A percentile compares a stretch with the other conserved stretches of the same genome.
Evolutionary conservation across 2,888 invertebrate genomes (phyloP).

Genomic region (Nematopogon swammerdamellus): DNA sequence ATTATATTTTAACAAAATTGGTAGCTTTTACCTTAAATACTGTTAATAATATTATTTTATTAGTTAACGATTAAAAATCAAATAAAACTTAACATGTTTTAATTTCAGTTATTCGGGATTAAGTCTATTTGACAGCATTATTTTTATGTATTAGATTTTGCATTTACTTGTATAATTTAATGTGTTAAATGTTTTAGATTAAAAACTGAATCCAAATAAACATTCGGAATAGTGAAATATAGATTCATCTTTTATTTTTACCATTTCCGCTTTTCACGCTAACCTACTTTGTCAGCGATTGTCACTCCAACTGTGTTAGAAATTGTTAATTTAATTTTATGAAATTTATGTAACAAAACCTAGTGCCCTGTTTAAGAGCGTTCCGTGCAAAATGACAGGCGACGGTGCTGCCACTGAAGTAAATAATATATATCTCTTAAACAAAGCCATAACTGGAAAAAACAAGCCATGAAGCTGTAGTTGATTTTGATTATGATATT

Average conservation of each 20-base stretch:
- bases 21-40: conserved; percentile 44
- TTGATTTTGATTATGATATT: too few species aligned
- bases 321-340: too few species aligned
- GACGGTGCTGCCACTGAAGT: too few species aligned
- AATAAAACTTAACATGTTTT: conserved; percentile 27
- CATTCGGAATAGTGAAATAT: conserved; percentile 45
- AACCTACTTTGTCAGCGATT: too few species aligned
- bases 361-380: too few species aligned
- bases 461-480: too few species aligned
- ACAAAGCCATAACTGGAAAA: too few species aligned
- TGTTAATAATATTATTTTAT: conserved; percentile 51
- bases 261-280: too few species aligned
- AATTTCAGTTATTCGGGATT: conserved; percentile 9
- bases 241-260: conserved; percentile 15
- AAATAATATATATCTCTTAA: too few species aligned
- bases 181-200: conserved; percentile 52
- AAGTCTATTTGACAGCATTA: conserved; percentile 9
- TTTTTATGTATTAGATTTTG: conserved; percentile 23
- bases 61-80: conserved; percentile 29
- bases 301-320: too few species aligned
- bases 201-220: conserved; percentile 47
- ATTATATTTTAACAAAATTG: conserved; percentile 32
- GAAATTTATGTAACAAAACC: too few species aligned
- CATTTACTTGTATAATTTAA: conserved; percentile 53
- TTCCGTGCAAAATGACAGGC: too few species aligned